These are phyloP conservation scores for Solea solea DNA, from an alignment of 2,113 vertebrate species.

Conservation along the genomic window DNA sequence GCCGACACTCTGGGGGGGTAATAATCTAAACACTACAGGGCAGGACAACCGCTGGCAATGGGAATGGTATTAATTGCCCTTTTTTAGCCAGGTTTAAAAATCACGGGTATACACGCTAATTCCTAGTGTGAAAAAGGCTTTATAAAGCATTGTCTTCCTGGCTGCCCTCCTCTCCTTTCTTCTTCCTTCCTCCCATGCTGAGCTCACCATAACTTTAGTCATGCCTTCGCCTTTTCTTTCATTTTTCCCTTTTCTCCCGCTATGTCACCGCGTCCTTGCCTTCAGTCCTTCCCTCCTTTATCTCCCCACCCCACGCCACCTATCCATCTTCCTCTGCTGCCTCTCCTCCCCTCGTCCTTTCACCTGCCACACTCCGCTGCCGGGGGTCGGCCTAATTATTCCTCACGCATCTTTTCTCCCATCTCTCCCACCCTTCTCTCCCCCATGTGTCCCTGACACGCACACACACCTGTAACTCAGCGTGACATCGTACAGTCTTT, in stretches of 20 bases:
- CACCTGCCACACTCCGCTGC: slow-evolving; percentile 62
- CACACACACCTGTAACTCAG: slow-evolving; percentile 71
- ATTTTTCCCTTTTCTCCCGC: slow-evolving; percentile 3
- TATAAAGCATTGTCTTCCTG: slow-evolving; percentile 49
- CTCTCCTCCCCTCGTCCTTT: slow-evolving; percentile 30
- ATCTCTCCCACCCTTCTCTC: slow-evolving; percentile 14
- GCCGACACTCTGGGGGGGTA: too few species aligned
- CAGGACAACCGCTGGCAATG: too few species aligned
- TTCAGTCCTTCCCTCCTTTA: slow-evolving; percentile 28
- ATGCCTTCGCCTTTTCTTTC: slow-evolving; percentile 27
- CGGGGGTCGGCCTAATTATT: slow-evolving; percentile 68
- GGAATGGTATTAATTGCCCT: too few species aligned
- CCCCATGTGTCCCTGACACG: slow-evolving; percentile 30
- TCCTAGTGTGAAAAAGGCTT: background rate
- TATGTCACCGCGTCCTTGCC: slow-evolving; percentile 46
- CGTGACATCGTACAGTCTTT: slow-evolving; percentile 36
- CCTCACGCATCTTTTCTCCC: slow-evolving; percentile 21
- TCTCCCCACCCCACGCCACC: slow-evolving; percentile 15
- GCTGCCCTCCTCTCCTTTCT: slow-evolving; percentile 48
- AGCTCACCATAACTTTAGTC: slow-evolving; percentile 51
- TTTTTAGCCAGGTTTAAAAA: too few species aligned
- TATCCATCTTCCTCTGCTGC: slow-evolving; percentile 22
- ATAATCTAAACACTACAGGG: too few species aligned
- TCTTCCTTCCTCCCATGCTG: slow-evolving; percentile 39
- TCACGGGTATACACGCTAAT: too few species aligned